Evolutionary conservation across 2,797 vertebrate species (phyloP).

Genomic region (Mastacembelus armatus): DNA sequence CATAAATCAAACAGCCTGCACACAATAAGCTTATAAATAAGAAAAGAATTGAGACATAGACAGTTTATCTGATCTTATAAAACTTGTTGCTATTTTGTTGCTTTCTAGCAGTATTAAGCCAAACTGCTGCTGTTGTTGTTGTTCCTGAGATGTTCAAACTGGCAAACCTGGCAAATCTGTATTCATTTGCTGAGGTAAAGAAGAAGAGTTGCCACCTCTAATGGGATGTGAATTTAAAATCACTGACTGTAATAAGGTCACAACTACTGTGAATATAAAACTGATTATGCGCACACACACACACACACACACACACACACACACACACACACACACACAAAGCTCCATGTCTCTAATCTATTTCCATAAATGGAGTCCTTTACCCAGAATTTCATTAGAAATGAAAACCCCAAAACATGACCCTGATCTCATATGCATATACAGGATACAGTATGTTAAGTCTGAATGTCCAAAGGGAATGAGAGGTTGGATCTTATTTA

Average conservation of each 20-base stretch:
- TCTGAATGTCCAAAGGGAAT: no score
- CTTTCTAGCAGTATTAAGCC: neutral
- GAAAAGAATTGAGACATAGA: constrained; percentile 10
- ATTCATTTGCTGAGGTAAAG: constrained; percentile 11
- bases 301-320: neutral
- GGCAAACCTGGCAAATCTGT: neutral
- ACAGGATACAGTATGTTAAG: no score
- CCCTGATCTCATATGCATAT: no score
- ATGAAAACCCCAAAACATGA: no score
- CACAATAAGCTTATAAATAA: neutral
- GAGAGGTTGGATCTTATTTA: no score
- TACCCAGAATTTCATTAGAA: constrained; percentile 15
- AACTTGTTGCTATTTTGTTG: neutral
- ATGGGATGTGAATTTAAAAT: constrained; percentile 30
- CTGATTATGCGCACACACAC: constrained; percentile 24
- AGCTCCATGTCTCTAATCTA: constrained; percentile 30
- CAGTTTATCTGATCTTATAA: neutral
- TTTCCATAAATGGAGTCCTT: constrained; percentile 9
- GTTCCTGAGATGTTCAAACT: neutral
- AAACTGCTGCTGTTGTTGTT: neutral
- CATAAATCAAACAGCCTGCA: constrained; percentile 18
- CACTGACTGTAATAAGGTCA: constrained; percentile 23
- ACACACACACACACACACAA: constrained; percentile 5
- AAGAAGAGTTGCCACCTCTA: constrained; percentile 1
- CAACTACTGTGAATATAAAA: constrained; percentile 45